These are phyloP conservation scores for Microcebus tavaratra DNA, from an alignment of 2,113 vertebrate species.

Conservation along the genomic window DNA sequence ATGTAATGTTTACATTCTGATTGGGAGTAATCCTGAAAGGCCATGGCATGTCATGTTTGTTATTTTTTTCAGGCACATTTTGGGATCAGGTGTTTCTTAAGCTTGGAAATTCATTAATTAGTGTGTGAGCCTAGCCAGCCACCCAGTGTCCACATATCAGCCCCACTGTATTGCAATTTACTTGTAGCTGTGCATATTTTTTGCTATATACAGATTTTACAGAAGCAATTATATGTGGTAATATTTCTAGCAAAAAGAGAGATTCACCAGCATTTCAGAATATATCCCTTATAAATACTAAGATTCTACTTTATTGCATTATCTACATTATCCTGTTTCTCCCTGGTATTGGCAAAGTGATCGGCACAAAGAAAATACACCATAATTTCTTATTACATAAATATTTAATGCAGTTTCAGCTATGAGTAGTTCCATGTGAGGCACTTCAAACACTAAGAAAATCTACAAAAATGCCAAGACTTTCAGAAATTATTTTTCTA, in stretches of 20 bases:
- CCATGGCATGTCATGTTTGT: neutral
- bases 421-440: neutral
- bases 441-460: neutral
- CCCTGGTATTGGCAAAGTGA: neutral
- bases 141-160: neutral
- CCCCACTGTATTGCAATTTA: neutral
- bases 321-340: neutral
- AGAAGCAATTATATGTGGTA: neutral
- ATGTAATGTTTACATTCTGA: neutral
- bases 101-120: neutral
- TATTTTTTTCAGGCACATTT: neutral
- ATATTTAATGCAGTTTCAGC: neutral
- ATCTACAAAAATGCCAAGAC: neutral
- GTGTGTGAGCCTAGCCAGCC: neutral
- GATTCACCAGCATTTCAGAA: neutral
- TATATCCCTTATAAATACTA: neutral
- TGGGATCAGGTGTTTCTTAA: neutral
- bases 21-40: neutral
- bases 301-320: neutral
- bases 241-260: neutral
- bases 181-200: neutral
- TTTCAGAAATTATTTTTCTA: slow-evolving; percentile 18
- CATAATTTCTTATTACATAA: neutral
- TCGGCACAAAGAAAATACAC: neutral
- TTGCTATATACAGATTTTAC: neutral